These are phyloP conservation scores for Drosophila paramelanica DNA, from an alignment of 2,888 invertebrate species.

Conservation along the genomic window DNA sequence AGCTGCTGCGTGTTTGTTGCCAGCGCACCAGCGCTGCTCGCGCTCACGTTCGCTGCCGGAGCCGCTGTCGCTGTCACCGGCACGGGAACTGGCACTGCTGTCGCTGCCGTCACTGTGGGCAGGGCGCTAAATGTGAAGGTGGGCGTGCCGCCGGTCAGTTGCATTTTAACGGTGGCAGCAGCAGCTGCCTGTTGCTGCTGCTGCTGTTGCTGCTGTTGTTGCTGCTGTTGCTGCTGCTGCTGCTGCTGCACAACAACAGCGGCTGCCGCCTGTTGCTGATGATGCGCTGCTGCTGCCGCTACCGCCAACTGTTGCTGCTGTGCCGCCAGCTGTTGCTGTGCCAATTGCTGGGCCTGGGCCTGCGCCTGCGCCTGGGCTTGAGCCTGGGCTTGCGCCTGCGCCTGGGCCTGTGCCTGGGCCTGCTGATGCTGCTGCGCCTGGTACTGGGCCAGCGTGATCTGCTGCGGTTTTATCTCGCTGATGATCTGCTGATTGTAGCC, in stretches of 20 bases:
- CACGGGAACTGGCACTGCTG: slow-evolving; percentile 46
- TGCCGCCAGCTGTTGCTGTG: slow-evolving; percentile 64
- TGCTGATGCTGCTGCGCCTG: slow-evolving; percentile 83
- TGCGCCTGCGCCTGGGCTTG: slow-evolving; percentile 81
- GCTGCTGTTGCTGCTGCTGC: slow-evolving; percentile 54
- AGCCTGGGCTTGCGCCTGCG: slow-evolving; percentile 65
- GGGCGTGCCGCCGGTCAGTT: slow-evolving; percentile 77
- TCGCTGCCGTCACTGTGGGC: slow-evolving; percentile 70
- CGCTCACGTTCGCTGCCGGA: slow-evolving; percentile 28
- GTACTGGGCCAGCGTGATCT: slow-evolving; percentile 82
- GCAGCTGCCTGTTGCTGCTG: slow-evolving; percentile 61
- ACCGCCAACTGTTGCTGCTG: slow-evolving; percentile 63
- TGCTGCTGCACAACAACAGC: slow-evolving; percentile 56
- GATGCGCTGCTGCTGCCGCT: slow-evolving; percentile 64
- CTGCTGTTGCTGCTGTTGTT: slow-evolving; percentile 55
- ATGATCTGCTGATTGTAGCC: slow-evolving; percentile 84
- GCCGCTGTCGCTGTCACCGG: slow-evolving; percentile 42
- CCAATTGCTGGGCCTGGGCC: slow-evolving; percentile 75
- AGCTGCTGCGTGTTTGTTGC: slow-evolving; percentile 16
- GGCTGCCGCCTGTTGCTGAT: slow-evolving; percentile 64
- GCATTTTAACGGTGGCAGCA: slow-evolving; percentile 72
- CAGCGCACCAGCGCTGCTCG: slow-evolving; percentile 37
- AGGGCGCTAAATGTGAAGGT: slow-evolving; percentile 82
- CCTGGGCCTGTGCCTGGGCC: slow-evolving; percentile 63
- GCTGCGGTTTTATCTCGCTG: slow-evolving; percentile 82